Evolutionary conservation across 2,113 vertebrate genomes (phyloP), one percentile per base, ranked within the genome.

Genomic region (Albula glossodonta): DNA sequence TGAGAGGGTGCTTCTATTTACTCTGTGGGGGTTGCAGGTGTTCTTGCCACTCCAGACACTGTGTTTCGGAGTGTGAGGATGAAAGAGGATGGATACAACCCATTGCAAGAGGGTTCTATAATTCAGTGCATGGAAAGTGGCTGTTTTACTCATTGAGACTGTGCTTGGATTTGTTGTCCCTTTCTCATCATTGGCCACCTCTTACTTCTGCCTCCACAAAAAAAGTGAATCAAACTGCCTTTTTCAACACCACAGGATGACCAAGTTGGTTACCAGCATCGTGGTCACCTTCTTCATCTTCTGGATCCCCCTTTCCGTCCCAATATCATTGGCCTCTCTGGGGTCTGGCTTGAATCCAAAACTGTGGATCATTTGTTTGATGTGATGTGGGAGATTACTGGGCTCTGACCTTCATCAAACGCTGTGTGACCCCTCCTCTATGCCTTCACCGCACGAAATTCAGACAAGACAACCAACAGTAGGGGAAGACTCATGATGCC

Each of bases 71-170:
- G 87, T 90, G 88, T 1, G 89, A 89, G 3, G 85, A 83, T 11
- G 60, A 88, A 25, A 9, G 88, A 0, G 11, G 60, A 10, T 5
- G 19, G 0, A 17, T 86, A 0, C 8, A 31, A 2, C 83, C 9
- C 22, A 25, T 70, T 95, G 94, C 70, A 78, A 85, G 70, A 86
- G n/a, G 0, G 15, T 96, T 41, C 31, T 41, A 93, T 70, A 86
- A 60, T 3, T 91, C 2, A 48, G 50, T 6, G 12, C 11, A 48
- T 41, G 50, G 78, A 17, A 19, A 50, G 41, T 79, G 49, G 15
- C 78, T 17, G 15, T 50, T 79, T 6, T 49, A 10, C 13, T 79
- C 78, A 48, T 49, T 2, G 78, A 79, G 41, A 79, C 78, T 17
- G 12, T 79, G 78, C 78, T 79, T 11, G 78, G 12, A 4, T 79